Evolutionary conservation across 2,888 invertebrate genomes (phyloP).

Genomic region (Thecophora atra): DNA sequence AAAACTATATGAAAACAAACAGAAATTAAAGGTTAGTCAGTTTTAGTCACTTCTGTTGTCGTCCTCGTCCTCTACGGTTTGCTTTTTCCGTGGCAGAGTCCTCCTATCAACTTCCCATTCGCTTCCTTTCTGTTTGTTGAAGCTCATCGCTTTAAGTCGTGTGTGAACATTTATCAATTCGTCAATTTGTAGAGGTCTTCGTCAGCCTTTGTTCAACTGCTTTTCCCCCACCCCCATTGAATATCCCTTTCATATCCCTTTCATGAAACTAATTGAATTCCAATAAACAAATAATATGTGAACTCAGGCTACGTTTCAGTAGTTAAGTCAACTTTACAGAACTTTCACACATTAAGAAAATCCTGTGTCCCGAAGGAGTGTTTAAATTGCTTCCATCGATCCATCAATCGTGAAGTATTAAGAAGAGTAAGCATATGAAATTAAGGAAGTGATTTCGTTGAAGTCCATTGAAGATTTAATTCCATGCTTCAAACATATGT

Average conservation of each 20-base stretch:
- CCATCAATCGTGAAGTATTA: slow-evolving; percentile 56
- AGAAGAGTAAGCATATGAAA: slow-evolving; percentile 40
- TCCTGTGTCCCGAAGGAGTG: slow-evolving; percentile 44
- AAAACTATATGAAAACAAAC: too few species aligned
- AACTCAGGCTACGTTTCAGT: too few species aligned
- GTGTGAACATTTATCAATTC: neutral
- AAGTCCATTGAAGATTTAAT: too few species aligned
- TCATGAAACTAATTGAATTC: too few species aligned
- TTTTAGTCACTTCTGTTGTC: too few species aligned
- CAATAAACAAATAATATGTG: too few species aligned
- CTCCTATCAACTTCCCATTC: neutral
- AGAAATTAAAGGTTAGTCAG: too few species aligned
- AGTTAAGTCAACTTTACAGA: too few species aligned
- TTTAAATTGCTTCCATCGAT: slow-evolving; percentile 59
- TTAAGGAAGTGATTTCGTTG: neutral
- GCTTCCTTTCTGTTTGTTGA: slow-evolving; percentile 24
- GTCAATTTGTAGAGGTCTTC: slow-evolving; percentile 10
- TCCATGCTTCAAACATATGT: too few species aligned
- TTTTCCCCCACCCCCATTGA: neutral
- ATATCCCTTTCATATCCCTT: too few species aligned
- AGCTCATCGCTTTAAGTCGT: neutral
- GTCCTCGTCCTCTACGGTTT: neutral
- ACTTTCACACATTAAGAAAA: slow-evolving; percentile 23
- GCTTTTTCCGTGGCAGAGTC: neutral
- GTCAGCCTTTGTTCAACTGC: neutral